phyloP scores from a whole-genome alignment of 2,113 vertebrate genomes.

The Scomber colias region DNA sequence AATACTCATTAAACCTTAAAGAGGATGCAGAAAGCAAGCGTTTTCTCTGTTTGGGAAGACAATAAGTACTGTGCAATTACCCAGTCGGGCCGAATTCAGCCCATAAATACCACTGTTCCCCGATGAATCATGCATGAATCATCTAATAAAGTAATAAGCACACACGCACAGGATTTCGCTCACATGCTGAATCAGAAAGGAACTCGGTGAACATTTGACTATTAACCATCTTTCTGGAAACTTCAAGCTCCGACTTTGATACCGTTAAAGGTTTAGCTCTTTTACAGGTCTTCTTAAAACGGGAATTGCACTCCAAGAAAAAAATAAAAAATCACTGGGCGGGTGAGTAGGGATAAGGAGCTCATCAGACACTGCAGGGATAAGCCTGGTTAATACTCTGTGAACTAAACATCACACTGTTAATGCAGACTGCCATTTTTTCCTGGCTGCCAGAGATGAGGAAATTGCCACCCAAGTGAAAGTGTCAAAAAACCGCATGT shows the following conservation, averaged over 20 bases:
- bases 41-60: constrained; percentile 59
- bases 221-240: constrained; percentile 3
- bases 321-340: background rate
- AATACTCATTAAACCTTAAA: constrained; percentile 63
- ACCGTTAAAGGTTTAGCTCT: constrained; percentile 31
- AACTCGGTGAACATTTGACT: constrained; percentile 15
- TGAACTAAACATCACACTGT: constrained; percentile 64
- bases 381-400: constrained; percentile 69
- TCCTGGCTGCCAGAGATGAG: constrained; percentile 34
- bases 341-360: constrained; percentile 59
- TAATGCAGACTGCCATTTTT: constrained; percentile 52
- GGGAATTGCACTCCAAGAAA: background rate
- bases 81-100: constrained; percentile 46
- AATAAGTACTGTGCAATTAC: constrained; percentile 57
- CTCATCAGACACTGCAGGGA: constrained; percentile 65
- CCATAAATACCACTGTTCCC: constrained; percentile 44
- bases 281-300: constrained; percentile 36
- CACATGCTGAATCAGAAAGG: constrained; percentile 17
- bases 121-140: constrained; percentile 63
- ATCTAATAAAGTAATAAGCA: constrained; percentile 50
- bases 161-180: constrained; percentile 1
- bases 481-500: constrained; percentile 20
- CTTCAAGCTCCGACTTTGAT: constrained; percentile 27
- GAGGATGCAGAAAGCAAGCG: constrained; percentile 23
- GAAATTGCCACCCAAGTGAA: constrained; percentile 61